Percentiles rank a stretch among this genome's conserved stretches.
These are phyloP conservation scores for Pipistrellus pygmaeus DNA, from an alignment of 2,797 vertebrate genomes.

Conservation along the genomic window DNA sequence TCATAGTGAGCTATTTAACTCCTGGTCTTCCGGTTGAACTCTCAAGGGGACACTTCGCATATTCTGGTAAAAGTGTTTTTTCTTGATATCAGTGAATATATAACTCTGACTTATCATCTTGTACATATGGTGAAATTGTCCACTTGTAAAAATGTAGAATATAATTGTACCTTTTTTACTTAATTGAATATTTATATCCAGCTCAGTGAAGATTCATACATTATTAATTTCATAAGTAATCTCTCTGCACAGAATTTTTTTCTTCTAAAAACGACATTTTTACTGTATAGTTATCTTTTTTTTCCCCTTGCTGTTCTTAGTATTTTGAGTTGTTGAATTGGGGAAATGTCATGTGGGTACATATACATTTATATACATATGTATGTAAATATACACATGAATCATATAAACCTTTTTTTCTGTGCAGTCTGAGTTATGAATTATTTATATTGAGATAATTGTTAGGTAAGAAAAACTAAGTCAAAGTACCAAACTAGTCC, in stretches of 20 bases:
- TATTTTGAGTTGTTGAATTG: not conserved
- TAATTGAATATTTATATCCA: slow-evolving; percentile 71
- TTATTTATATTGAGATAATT: slow-evolving; percentile 59
- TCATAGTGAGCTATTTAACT: no score
- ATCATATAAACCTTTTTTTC: slow-evolving; percentile 22
- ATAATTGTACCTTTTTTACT: slow-evolving; percentile 74
- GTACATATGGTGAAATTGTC: slow-evolving; percentile 59
- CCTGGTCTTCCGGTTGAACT: no score
- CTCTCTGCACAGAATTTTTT: slow-evolving; percentile 56
- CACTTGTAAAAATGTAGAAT: slow-evolving; percentile 65
- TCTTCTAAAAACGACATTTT: slow-evolving; percentile 3
- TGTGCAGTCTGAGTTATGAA: not conserved
- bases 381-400: not conserved
- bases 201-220: slow-evolving; percentile 51
- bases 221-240: slow-evolving; percentile 69
- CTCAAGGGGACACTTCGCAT: no score
- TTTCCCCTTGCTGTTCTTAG: slow-evolving; percentile 15
- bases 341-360: not conserved
- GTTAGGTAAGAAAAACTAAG: slow-evolving; percentile 46
- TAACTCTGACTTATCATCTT: slow-evolving; percentile 37
- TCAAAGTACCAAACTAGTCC: not conserved
- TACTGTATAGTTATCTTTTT: not conserved
- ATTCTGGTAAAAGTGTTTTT: slow-evolving; percentile 30
- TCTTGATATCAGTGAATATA: slow-evolving; percentile 26
- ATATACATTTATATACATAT: not conserved